Conservation (phyloP, 2,888 invertebrate species). For the Plebejus anna region DNA sequence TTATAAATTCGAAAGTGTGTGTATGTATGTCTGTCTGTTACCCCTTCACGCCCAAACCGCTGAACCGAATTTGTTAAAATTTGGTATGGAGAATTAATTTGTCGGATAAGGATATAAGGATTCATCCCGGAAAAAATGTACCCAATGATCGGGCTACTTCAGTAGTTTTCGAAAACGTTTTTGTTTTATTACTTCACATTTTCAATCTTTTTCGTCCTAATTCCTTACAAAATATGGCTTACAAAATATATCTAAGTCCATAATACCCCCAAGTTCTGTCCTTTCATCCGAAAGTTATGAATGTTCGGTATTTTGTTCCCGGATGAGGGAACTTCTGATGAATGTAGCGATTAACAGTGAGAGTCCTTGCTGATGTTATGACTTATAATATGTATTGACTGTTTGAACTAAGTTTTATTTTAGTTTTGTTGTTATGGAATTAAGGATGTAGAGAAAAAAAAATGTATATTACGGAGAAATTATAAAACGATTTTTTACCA, state of each 20-base stretch:
- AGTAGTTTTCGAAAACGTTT: background rate
- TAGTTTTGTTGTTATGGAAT: background rate
- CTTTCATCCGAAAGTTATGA: background rate
- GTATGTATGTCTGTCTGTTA: too few species aligned
- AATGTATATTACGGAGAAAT: too few species aligned
- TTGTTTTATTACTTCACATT: background rate
- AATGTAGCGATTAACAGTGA: background rate
- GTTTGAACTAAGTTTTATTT: background rate
- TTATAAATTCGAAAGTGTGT: too few species aligned
- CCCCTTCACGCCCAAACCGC: too few species aligned
- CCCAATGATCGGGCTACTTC: too few species aligned
- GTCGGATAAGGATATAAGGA: too few species aligned
- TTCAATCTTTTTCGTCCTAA: background rate
- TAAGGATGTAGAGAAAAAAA: too few species aligned
- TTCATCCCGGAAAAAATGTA: too few species aligned
- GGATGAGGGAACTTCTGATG: background rate
- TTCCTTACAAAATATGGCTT: background rate
- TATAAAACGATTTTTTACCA: too few species aligned
- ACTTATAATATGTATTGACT: background rate
- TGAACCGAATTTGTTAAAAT: too few species aligned
- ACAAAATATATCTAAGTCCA: background rate
- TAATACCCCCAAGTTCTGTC: background rate
- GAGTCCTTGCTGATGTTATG: slow-evolving; percentile 1
- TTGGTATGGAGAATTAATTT: too few species aligned
- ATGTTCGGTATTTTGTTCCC: background rate